Conservation (phyloP, 2,888 invertebrate genomes). For the Axea sp. region DNA sequence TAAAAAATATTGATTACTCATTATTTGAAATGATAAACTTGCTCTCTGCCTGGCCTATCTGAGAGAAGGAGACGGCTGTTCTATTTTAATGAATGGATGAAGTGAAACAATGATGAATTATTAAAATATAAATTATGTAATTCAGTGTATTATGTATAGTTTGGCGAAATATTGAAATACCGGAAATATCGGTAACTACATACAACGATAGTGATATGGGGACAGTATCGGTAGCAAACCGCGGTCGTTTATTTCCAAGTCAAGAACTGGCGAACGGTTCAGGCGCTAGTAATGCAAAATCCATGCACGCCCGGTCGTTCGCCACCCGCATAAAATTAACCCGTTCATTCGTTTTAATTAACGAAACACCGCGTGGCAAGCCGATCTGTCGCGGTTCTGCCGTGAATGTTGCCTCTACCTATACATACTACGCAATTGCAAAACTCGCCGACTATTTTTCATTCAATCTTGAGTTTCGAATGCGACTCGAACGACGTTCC, state of each 20-base stretch:
- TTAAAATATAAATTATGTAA: background rate
- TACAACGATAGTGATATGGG: slow-evolving; percentile 45
- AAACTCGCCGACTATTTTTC: slow-evolving; percentile 62
- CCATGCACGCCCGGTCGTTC: slow-evolving; percentile 75
- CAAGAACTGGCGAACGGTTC: slow-evolving; percentile 60
- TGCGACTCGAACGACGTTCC: slow-evolving; percentile 56
- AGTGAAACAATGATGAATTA: too few relatives aligned
- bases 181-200: slow-evolving; percentile 25
- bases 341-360: slow-evolving; percentile 78
- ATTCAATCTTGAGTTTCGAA: slow-evolving; percentile 57
- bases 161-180: slow-evolving; percentile 30
- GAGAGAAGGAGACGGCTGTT: too few relatives aligned
- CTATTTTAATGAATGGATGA: too few relatives aligned
- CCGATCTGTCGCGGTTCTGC: slow-evolving; percentile 63
- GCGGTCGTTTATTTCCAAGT: slow-evolving; percentile 47
- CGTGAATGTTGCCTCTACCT: slow-evolving; percentile 53
- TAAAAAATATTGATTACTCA: too few relatives aligned
- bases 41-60: too few relatives aligned
- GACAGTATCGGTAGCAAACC: slow-evolving; percentile 44
- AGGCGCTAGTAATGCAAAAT: slow-evolving; percentile 75
- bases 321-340: slow-evolving; percentile 78
- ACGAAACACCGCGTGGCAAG: slow-evolving; percentile 72
- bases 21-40: too few relatives aligned
- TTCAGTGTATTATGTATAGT: background rate
- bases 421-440: slow-evolving; percentile 56